Evolutionary conservation across 2,797 vertebrate genomes (phyloP), one percentile per base, ranked within the genome.

Genomic region (Choloepus didactylus): DNA sequence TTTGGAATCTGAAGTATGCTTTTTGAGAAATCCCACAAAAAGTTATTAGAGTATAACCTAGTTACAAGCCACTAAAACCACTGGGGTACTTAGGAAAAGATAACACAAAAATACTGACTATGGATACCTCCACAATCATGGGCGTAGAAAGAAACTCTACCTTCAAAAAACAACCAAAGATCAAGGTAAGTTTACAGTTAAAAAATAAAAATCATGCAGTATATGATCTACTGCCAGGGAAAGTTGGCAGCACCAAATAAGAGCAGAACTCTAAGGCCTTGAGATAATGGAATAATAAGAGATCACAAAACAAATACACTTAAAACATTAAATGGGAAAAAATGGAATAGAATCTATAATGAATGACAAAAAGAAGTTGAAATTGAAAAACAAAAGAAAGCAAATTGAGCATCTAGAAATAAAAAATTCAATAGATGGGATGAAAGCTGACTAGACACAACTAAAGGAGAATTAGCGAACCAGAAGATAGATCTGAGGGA

Each of bases 271-370:
- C 35, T 0, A 59, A 93, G 69, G 70, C 12, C 27, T 83, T 70
- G 54, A 75, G 25, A 67, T 51, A 89, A 83, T 73, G 67, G 82
- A 92, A 80, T 25, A 46, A 41, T 41, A 96, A 72, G 16, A 56
- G 19, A 64, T 2, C 41, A 88, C 29, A 46, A 85, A 92, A 56
- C 16, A 81, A 91, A 27, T 59, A 51, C 19, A 23, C 70, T 75
- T 56, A 44, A 92, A 93, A 87, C 46, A 79, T 19, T 64, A 91
- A 64, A 83, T 15, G 66, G n/a, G 49, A 77, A 76, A 79, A 88
- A 41, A 75, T n/a, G 49, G 79, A 54, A 49, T 18, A 69, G n/a
- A 80, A 93, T 79, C 1, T 44, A 73, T 73, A 82, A 56, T 86
- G 31, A 80, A 66, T 59, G 38, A 56, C 46, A 60, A 59, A 59